Evolutionary conservation across 92 coral and sea anemone species (phyloP).

Genomic region (Paramuricea clavata): DNA sequence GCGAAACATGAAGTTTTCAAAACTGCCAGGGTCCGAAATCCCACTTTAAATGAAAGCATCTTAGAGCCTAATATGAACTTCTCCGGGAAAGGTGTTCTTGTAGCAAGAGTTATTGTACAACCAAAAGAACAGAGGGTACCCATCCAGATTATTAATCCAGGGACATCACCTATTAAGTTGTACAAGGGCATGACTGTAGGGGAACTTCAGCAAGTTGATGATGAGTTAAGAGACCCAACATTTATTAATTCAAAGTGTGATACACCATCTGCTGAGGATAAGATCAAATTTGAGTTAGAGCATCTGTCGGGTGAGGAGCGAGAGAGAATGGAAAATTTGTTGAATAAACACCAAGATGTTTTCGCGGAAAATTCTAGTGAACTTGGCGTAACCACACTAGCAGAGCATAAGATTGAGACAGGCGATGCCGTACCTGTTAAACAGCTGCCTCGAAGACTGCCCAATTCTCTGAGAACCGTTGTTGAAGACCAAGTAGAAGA

Average conservation of each 20-base stretch:
- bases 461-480: not conserved
- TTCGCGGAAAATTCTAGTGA: not conserved
- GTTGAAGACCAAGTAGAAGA: not conserved
- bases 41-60: slow-evolving; percentile 5
- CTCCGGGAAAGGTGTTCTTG: not conserved
- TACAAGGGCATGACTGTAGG: not conserved
- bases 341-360: not conserved
- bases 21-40: not conserved
- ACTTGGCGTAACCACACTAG: too few species aligned
- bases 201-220: not conserved
- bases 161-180: not conserved
- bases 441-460: not conserved
- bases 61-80: not conserved
- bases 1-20: slow-evolving; percentile 1
- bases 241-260: too few species aligned
- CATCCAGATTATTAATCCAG: not conserved
- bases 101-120: not conserved
- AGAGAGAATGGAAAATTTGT: not conserved
- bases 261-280: not conserved
- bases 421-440: too few species aligned
- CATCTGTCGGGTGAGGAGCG: not conserved
- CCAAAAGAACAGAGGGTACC: not conserved
- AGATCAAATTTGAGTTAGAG: not conserved
- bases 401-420: too few species aligned
- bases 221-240: too few species aligned